These are phyloP conservation scores for Orthosia gothica DNA, from an alignment of 2,888 invertebrate species.

Conservation along the genomic window DNA sequence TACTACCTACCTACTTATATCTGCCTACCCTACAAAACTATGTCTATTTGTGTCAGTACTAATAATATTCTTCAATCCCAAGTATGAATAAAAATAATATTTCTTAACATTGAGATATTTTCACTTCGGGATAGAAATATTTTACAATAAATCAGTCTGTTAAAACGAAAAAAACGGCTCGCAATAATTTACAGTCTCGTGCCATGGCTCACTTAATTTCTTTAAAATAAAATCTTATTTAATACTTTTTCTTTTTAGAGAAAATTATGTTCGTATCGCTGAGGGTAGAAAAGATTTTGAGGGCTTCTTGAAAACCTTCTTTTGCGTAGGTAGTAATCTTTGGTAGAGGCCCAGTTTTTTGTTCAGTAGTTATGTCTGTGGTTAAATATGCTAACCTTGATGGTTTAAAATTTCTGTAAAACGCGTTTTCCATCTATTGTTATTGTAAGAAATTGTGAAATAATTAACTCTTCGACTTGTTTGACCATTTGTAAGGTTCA, in stretches of 20 bases:
- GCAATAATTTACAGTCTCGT: conserved; percentile 72
- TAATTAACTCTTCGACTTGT: too few relatives aligned
- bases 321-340: not conserved
- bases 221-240: conserved; percentile 57
- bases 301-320: not conserved
- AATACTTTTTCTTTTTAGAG: conserved; percentile 10
- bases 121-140: conserved; percentile 58
- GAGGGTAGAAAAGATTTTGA: not conserved
- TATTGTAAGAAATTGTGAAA: too few relatives aligned
- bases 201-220: conserved; percentile 67
- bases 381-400: too few relatives aligned
- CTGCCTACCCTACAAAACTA: not conserved
- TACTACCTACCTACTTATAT: not conserved
- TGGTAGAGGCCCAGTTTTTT: not conserved
- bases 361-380: too few relatives aligned
- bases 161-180: conserved; percentile 59
- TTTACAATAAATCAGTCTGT: conserved; percentile 60
- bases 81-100: conserved; percentile 48
- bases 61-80: conserved; percentile 21
- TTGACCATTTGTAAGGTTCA: too few relatives aligned
- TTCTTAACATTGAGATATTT: conserved; percentile 44
- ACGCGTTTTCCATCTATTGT: too few relatives aligned
- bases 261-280: conserved; percentile 19
- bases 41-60: conserved; percentile 15
- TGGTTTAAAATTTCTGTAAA: too few relatives aligned